Base-by-base conservation (phyloP, 2,797 vertebrate species). In the Margarornis squamiger region DNA sequence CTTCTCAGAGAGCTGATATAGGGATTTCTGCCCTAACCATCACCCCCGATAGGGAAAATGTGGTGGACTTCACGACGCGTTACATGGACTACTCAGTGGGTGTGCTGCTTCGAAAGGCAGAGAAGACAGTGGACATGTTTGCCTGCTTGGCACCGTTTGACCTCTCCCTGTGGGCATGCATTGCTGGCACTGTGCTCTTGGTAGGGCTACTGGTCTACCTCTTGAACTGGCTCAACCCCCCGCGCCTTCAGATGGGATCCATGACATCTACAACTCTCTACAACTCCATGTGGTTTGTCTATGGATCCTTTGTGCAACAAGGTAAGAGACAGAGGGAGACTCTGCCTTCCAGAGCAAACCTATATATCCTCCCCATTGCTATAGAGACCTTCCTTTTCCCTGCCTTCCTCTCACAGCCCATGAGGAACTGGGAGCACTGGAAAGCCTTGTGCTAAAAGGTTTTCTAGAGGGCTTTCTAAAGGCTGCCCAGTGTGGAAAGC, bases 201-300 rank as follows among this genome's bases (percentile, higher is more conserved):
- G 98, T 99, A 57, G 99, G 99, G 86, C 98, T 99, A 41, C 98
- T 99, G 93, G 99, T 99, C 73, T 99, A 99, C 97, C 98, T 99
- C 93, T 98, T 99, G 88, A 99, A 99, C 97, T 99, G 99, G 99
- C 98, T 99, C 89, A 99, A 99, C 96, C 99, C 99, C 2, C 99
- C 99, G 0, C 98, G 99, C n/a, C 98, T 99, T 58, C 99, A 99
- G 95, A 99, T 99, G 99, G 99, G 99, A 92, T 99, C 99, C 2
- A 98, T 99, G 97, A 99, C 99, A 9, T 99, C 99, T 15, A 99
- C 99, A 30, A 99, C 99, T 1, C 99, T 99, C 81, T 99, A 99
- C 97, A 99, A 99, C 96, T 99, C 99, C 97, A 99, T 99, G 99
- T 99, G 99, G 99, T 99, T 99, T 74, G 99, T 99, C 83, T 99